Conservation (phyloP, 2,113 vertebrate genomes). For the Isichthys henryi region DNA sequence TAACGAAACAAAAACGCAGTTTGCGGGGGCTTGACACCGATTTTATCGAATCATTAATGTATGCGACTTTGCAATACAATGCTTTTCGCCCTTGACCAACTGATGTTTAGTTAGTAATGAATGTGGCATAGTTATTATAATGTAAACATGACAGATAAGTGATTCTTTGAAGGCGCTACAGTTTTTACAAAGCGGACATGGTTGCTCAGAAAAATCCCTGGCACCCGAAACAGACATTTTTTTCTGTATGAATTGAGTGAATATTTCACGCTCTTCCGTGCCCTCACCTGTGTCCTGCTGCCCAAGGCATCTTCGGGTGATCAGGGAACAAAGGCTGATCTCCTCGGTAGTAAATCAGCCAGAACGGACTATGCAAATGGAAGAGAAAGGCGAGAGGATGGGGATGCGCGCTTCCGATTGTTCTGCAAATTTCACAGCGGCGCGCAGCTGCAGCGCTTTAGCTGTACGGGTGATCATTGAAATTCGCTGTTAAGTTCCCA, state of each 20-base stretch:
- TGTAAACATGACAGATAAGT: background rate
- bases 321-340: slow-evolving; percentile 67
- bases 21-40: background rate
- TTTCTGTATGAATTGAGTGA: background rate
- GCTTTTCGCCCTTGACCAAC: background rate
- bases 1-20: background rate
- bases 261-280: slow-evolving; percentile 42
- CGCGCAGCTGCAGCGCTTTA: slow-evolving; percentile 64
- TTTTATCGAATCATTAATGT: background rate
- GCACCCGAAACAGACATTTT: background rate
- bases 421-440: slow-evolving; percentile 64
- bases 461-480: background rate
- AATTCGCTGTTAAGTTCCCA: background rate
- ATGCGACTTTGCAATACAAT: background rate
- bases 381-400: slow-evolving; percentile 56
- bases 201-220: background rate
- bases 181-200: background rate
- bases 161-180: background rate
- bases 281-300: slow-evolving; percentile 71
- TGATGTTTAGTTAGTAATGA: background rate
- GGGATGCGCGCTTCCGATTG: slow-evolving; percentile 72
- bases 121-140: background rate
- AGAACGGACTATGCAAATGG: slow-evolving; percentile 78
- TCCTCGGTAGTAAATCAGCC: slow-evolving; percentile 69
- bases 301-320: slow-evolving; percentile 62